A percentile compares a stretch with the other conserved stretches of the same genome.
These are phyloP conservation scores for Platerodrilus igneus DNA, from an alignment of 2,888 invertebrate genomes.

Conservation along the genomic window DNA sequence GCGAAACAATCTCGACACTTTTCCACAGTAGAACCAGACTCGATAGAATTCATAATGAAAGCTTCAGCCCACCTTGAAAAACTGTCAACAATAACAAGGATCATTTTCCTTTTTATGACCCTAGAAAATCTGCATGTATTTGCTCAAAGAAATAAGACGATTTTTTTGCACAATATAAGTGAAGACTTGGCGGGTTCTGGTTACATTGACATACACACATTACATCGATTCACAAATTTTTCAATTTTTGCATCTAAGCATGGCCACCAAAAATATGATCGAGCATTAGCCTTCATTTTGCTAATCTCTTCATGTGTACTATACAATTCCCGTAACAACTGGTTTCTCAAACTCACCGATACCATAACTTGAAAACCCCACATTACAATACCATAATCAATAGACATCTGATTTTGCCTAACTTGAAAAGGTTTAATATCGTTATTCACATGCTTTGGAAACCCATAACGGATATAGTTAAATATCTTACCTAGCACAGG, in stretches of 20 bases:
- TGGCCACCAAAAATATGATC: conserved; percentile 20
- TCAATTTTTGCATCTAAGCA: conserved; percentile 21
- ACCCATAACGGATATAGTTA: conserved; percentile 11
- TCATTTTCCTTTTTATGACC: conserved; percentile 19
- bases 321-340: background rate
- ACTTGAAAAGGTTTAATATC: conserved; percentile 10
- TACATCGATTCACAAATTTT: conserved; percentile 14
- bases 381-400: conserved; percentile 20
- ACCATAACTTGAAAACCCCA: conserved; percentile 21
- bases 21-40: conserved; percentile 13
- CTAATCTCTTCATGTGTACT: background rate
- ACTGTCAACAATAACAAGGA: conserved; percentile 20
- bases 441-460: conserved; percentile 7
- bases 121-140: conserved; percentile 24
- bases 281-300: conserved; percentile 1
- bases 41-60: conserved; percentile 14
- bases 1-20: conserved; percentile 22
- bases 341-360: conserved; percentile 11
- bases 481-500: conserved; percentile 3
- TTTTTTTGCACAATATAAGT: conserved; percentile 15
- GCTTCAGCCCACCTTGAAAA: conserved; percentile 23
- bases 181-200: conserved; percentile 13
- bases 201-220: conserved; percentile 1
- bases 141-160: conserved; percentile 13
- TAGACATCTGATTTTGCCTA: conserved; percentile 9